These are phyloP conservation scores for Semotilus atromaculatus DNA, from an alignment of 2,797 vertebrate genomes.

Conservation along the genomic window DNA sequence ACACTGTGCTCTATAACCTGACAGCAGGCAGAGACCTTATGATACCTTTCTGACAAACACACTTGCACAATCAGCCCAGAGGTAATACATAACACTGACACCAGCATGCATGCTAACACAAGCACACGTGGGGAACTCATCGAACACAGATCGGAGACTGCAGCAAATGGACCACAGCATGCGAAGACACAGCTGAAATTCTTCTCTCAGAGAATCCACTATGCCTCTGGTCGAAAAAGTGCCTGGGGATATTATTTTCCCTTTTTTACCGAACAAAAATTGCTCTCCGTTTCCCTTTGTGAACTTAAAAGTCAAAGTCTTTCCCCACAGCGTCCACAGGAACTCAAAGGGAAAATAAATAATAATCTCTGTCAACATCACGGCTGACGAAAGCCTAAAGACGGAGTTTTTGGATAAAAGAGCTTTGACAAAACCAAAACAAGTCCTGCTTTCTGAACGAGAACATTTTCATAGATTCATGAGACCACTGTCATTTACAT, in stretches of 20 bases:
- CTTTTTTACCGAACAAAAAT: slow-evolving; percentile 30
- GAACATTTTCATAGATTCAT: slow-evolving; percentile 4
- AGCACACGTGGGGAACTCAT: slow-evolving; percentile 3
- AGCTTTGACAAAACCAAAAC: slow-evolving; percentile 33
- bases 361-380: slow-evolving; percentile 48
- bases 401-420: slow-evolving; percentile 16
- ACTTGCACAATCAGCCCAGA: slow-evolving; percentile 14
- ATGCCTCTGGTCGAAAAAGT: background rate
- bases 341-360: slow-evolving; percentile 45
- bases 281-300: slow-evolving; percentile 26
- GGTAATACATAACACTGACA: slow-evolving; percentile 29
- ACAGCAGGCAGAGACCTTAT: background rate
- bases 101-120: slow-evolving; percentile 28
- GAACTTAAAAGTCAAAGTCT: slow-evolving; percentile 45
- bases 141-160: background rate
- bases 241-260: slow-evolving; percentile 41
- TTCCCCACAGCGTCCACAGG: slow-evolving; percentile 11
- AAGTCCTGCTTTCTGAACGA: slow-evolving; percentile 2
- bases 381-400: slow-evolving; percentile 34
- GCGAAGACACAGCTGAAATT: background rate
- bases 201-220: background rate
- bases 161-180: slow-evolving; percentile 21
- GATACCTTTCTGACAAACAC: slow-evolving; percentile 36
- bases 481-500: slow-evolving; percentile 21
- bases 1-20: slow-evolving; percentile 20